phyloP scores from a whole-genome alignment of 1,140 invertebrate genomes.

The Leucophenga varia region DNA sequence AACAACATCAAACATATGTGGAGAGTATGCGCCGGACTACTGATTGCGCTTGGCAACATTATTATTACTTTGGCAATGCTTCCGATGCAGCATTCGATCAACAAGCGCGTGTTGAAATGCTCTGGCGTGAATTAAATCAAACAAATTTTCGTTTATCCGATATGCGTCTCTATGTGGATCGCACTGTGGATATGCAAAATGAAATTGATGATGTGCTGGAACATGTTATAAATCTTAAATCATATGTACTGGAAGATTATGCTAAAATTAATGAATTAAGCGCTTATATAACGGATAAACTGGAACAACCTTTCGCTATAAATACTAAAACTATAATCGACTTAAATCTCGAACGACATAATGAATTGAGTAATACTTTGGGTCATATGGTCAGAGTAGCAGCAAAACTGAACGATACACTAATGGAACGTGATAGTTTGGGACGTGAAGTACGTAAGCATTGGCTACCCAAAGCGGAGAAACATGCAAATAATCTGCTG shows the following conservation, averaged over 20 bases:
- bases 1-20: constrained; percentile 33
- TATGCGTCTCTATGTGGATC: constrained; percentile 40
- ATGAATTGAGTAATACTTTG: constrained; percentile 26
- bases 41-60: constrained; percentile 44
- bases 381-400: constrained; percentile 5
- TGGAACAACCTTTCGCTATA: constrained; percentile 29
- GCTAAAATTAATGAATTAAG: constrained; percentile 26
- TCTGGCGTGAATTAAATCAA: constrained; percentile 44
- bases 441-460: constrained; percentile 45
- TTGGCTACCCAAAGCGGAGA: constrained; percentile 60
- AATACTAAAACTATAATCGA: constrained; percentile 26
- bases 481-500: constrained; percentile 67
- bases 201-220: constrained; percentile 56
- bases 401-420: constrained; percentile 28
- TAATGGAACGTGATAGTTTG: constrained; percentile 26
- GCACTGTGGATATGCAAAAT: constrained; percentile 56
- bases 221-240: constrained; percentile 50
- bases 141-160: constrained; percentile 46
- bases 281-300: constrained; percentile 21
- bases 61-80: constrained; percentile 43
- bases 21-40: constrained; percentile 32
- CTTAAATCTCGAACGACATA: constrained; percentile 16
- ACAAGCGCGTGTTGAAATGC: constrained; percentile 45
- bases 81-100: constrained; percentile 48
- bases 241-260: constrained; percentile 33